These are phyloP conservation scores for Limnephilus auricula DNA, from an alignment of 2,888 invertebrate species.

Conservation along the genomic window DNA sequence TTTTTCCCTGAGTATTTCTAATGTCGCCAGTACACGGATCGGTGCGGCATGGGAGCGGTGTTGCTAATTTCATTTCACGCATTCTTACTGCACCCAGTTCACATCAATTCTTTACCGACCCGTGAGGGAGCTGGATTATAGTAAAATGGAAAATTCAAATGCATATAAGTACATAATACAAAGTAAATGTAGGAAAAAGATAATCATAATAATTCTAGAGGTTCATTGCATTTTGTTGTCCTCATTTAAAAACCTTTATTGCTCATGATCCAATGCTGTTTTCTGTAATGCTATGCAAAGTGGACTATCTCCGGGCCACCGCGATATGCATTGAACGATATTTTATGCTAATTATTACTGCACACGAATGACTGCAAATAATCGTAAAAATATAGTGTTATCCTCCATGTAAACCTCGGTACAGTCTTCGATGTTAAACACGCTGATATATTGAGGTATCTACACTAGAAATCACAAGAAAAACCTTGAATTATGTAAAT, in stretches of 20 bases:
- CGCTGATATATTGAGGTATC: not conserved
- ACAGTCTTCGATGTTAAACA: not conserved
- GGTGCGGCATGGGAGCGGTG: too few species aligned
- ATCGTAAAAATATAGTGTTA: not conserved
- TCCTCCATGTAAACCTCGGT: not conserved
- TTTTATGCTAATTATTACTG: slow-evolving; percentile 7
- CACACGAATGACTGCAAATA: not conserved
- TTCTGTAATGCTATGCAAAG: not conserved
- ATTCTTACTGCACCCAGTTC: too few species aligned
- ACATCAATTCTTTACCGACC: too few species aligned
- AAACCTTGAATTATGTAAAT: not conserved
- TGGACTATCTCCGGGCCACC: not conserved
- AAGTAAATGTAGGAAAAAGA: not conserved
- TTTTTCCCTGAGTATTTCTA: too few species aligned
- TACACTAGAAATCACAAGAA: not conserved
- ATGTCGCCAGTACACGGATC: too few species aligned
- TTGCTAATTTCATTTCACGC: too few species aligned
- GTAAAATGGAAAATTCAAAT: not conserved
- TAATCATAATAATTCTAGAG: not conserved
- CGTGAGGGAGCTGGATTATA: too few species aligned
- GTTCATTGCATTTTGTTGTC: not conserved
- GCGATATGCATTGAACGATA: slow-evolving; percentile 16
- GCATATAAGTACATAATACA: not conserved
- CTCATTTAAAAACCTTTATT: slow-evolving; percentile 20
- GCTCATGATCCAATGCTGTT: not conserved